Conservation (phyloP, 2,113 vertebrate genomes). For the Typhlomys cinereus region DNA sequence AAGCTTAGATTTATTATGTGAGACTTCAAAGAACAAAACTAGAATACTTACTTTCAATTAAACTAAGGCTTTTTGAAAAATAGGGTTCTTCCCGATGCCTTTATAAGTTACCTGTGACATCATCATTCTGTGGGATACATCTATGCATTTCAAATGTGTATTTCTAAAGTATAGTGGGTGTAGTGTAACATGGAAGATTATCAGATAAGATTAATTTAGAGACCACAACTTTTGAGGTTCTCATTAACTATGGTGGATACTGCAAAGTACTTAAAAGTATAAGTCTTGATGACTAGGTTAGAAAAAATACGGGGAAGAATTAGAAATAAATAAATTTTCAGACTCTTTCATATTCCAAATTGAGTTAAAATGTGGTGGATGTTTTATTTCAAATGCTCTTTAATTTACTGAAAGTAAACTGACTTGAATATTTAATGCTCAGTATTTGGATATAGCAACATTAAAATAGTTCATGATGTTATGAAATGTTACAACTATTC, state of each 20-base stretch:
- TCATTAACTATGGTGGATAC: background rate
- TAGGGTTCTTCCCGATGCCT: background rate
- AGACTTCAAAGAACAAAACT: slow-evolving; percentile 4
- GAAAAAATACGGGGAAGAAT: background rate
- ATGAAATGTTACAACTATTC: background rate
- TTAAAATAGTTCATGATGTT: background rate
- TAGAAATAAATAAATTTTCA: background rate
- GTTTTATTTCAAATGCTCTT: background rate
- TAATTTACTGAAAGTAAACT: background rate
- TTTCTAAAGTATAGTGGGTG: background rate
- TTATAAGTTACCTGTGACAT: background rate
- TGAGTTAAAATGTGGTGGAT: background rate
- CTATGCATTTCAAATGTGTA: background rate
- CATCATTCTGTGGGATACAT: background rate
- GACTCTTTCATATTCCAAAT: background rate
- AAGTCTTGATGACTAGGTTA: background rate
- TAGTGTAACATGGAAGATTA: background rate
- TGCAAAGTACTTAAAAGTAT: background rate
- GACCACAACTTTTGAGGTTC: background rate
- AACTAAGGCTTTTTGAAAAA: slow-evolving; percentile 32
- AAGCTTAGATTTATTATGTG: slow-evolving; percentile 11
- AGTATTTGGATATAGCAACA: background rate
- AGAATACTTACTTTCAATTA: slow-evolving; percentile 11
- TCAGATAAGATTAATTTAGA: background rate
- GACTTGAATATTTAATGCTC: background rate